Percentiles rank a stretch among this genome's conserved stretches.
Conservation (phyloP, 2,113 vertebrate species). For the Rynchops niger region DNA sequence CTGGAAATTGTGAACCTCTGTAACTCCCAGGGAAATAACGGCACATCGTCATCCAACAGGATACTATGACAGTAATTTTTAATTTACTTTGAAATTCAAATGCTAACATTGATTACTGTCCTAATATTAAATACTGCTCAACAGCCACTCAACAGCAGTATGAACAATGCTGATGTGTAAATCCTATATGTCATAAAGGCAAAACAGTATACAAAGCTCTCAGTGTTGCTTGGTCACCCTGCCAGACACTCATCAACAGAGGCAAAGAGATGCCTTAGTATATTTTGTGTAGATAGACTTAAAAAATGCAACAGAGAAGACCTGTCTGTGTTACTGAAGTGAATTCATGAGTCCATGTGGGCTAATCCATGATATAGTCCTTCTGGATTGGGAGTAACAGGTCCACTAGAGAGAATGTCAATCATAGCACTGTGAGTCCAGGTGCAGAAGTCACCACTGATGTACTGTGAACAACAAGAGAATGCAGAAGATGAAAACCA, state of each 20-base stretch:
- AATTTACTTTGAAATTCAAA: background rate
- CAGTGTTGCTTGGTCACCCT: background rate
- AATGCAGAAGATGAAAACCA: background rate
- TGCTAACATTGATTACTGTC: background rate
- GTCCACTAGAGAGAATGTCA: background rate
- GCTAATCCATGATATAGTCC: background rate
- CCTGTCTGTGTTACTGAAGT: background rate
- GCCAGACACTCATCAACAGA: background rate
- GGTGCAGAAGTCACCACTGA: background rate
- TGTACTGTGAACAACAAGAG: background rate
- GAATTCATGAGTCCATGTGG: background rate
- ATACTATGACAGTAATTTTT: background rate
- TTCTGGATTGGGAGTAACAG: background rate
- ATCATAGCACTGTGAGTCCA: accelerated
- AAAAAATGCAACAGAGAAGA: background rate
- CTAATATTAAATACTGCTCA: background rate
- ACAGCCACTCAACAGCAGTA: background rate
- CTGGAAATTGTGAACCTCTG: background rate
- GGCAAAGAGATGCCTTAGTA: background rate
- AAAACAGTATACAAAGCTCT: background rate
- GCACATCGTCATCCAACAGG: accelerated
- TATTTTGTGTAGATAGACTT: background rate
- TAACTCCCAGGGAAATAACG: background rate
- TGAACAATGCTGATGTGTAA: background rate
- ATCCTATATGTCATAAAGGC: background rate